Evolutionary conservation across 2,113 vertebrate species (phyloP), one percentile per base, ranked within the genome.

Genomic region (Hemichromis elongatus): DNA sequence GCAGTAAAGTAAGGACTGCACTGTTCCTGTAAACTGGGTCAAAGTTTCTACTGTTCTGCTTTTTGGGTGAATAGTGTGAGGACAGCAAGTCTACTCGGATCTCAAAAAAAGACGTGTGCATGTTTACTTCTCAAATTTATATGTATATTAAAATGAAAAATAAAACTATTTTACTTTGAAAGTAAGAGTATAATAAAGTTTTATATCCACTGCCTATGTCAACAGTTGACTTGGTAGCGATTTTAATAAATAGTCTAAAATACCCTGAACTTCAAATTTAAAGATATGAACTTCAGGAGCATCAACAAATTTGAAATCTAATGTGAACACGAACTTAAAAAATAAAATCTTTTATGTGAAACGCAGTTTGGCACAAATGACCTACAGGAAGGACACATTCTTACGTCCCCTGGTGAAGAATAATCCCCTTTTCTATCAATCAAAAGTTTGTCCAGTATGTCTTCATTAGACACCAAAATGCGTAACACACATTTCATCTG

Each of bases 21-120:
- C 89, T 68, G 83, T 90, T 94, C 92, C 92, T 90, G 88, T 92
- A 94, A 95, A 94, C 79, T 95, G 92, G 92, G 92, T 94, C 92
- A 94, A 90, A 92, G 94, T 93, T 94, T 89, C 75, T 59, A 66
- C 86, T 78, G 83, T 86, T 55, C 68, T 80, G 59, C 54, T 86
- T 89, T 88, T 68, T 47, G 52, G 82, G 56, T 81, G 45, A 66
- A 87, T 57, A 78, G 33, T 40, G 77, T 54, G 26, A 83, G 75
- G 50, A 78, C 55, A 59, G 52, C 57, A 56, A 54, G 54, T 57
- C 18, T 68, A 24, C 13, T 19, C n/a, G 5, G 28, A 28, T 24
- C 10, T 33, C 5, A 45, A 80, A 55, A 18, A 56, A 13, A 26
- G 24, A 33, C 45, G 9, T 19, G 68, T 73, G 68, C 24, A 50